Percentiles rank a stretch among this genome's conserved stretches.
Conservation (phyloP, 2,888 invertebrate genomes). For the Cremastobaeus sp. region DNA sequence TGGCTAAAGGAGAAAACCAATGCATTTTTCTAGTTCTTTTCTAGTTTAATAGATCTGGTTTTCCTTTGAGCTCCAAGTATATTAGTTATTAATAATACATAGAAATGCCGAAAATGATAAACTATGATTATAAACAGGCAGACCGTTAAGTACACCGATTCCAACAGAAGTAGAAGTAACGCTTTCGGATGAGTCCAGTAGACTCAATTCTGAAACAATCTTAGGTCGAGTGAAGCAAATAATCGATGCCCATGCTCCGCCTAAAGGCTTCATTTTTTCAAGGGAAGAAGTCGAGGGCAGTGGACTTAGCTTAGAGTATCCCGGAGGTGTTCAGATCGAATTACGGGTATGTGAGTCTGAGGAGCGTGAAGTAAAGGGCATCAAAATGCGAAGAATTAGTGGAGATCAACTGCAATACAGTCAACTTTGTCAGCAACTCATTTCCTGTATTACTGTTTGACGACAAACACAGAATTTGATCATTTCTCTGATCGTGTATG, state of each 20-base stretch:
- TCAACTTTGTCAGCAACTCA: conserved; percentile 91
- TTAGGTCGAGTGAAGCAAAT: conserved; percentile 88
- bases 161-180: conserved; percentile 83
- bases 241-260: conserved; percentile 88
- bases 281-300: conserved; percentile 78
- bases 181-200: conserved; percentile 88
- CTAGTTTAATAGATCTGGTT: too few species aligned
- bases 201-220: conserved; percentile 88
- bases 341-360: conserved; percentile 88
- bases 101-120: neutral
- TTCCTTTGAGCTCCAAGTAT: too few species aligned
- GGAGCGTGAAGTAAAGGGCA: conserved; percentile 85
- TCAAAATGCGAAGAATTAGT: conserved; percentile 91
- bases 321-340: conserved; percentile 92
- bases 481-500: conserved; percentile 61
- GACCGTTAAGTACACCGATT: conserved; percentile 75
- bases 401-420: conserved; percentile 93
- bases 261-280: conserved; percentile 82
- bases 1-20: too few species aligned
- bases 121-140: conserved; percentile 61
- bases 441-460: conserved; percentile 90
- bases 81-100: neutral
- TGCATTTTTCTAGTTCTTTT: too few species aligned
- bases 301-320: conserved; percentile 85
- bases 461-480: conserved; percentile 70